Evolutionary conservation across 2,113 vertebrate species (phyloP).

Genomic region (Neotoma lepida): DNA sequence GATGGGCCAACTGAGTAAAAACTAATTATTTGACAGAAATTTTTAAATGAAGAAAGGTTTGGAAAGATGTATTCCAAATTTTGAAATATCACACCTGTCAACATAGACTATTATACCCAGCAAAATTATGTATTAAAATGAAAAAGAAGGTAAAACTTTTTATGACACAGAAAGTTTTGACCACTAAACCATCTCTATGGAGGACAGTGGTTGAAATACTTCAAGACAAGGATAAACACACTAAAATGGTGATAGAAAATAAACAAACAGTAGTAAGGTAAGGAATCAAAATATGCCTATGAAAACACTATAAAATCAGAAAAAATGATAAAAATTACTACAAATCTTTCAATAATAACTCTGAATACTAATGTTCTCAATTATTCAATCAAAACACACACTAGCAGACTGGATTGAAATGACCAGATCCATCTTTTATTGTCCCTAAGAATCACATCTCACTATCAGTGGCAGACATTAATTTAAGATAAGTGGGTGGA

Average conservation of each 20-base stretch:
- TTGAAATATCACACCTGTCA: not conserved
- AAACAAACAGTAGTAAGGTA: not conserved
- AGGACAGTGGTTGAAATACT: not conserved
- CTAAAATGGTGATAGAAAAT: not conserved
- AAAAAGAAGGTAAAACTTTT: not conserved
- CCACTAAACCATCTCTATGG: not conserved
- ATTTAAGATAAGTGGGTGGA: not conserved
- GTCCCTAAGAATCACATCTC: not conserved
- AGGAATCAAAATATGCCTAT: not conserved
- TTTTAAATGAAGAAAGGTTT: not conserved
- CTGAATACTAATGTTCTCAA: not conserved
- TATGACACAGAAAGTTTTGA: not conserved
- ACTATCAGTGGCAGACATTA: not conserved
- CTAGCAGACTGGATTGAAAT: not conserved
- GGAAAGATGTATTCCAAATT: not conserved
- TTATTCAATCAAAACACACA: not conserved
- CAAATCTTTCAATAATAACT: not conserved
- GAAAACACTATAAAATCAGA: not conserved
- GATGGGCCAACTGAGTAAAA: not conserved
- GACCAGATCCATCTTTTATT: not conserved
- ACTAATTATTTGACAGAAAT: not conserved
- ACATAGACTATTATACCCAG: not conserved
- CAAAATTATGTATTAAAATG: not conserved
- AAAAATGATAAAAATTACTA: not conserved
- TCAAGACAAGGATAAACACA: not conserved